Conservation (phyloP, 2,113 vertebrate species). For the Macroglossus sobrinus region DNA sequence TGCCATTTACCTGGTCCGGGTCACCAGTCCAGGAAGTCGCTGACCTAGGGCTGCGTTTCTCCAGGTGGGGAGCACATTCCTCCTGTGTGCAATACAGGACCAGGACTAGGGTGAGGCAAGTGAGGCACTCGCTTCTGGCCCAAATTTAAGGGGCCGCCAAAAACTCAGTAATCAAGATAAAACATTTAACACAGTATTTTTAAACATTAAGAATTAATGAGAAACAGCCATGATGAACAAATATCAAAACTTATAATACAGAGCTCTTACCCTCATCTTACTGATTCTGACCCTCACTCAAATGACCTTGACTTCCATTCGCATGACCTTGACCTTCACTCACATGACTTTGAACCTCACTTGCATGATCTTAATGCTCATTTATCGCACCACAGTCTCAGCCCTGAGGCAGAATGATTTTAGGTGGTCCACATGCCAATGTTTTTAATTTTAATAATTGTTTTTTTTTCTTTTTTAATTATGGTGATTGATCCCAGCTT, state of each 20-base stretch:
- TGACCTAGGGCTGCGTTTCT: neutral
- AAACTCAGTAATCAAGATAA: neutral
- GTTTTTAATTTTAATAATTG: neutral
- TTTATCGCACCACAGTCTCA: neutral
- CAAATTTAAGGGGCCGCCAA: neutral
- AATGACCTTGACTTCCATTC: neutral
- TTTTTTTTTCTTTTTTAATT: neutral
- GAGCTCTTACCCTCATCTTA: neutral
- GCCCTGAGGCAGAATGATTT: neutral
- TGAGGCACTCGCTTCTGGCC: neutral
- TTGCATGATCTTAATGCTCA: neutral
- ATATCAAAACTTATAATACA: neutral
- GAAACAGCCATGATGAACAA: neutral
- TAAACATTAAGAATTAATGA: neutral
- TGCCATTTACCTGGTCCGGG: neutral
- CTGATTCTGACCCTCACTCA: neutral
- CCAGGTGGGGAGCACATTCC: too few species aligned
- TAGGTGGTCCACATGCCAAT: neutral
- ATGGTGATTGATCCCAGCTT: neutral
- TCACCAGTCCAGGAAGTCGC: neutral
- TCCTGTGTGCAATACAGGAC: neutral
- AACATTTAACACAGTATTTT: neutral
- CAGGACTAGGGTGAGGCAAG: fast-evolving
- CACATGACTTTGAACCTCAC: too few species aligned
- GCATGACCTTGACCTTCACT: neutral